Percentiles rank a stretch among this genome's conserved stretches.
Evolutionary conservation across 2,888 invertebrate genomes (phyloP).

Genomic region (Tenthredo mesomela): DNA sequence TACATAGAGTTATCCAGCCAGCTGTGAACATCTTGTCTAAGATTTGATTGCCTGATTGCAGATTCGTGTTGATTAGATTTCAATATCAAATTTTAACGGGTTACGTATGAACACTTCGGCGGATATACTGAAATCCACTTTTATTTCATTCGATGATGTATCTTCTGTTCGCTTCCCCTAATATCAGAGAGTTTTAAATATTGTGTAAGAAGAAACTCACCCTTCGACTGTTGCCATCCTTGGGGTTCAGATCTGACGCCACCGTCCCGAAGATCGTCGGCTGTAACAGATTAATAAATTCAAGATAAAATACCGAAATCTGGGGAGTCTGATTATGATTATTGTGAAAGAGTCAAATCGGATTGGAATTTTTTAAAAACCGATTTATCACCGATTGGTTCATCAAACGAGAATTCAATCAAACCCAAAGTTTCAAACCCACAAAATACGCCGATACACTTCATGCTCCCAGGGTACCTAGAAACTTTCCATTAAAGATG

Average conservation of each 20-base stretch:
- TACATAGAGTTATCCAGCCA: conserved; percentile 2
- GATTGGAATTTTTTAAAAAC: not conserved
- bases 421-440: not conserved
- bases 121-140: not conserved
- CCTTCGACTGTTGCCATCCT: conserved; percentile 82
- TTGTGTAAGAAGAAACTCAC: conserved; percentile 75
- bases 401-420: not conserved
- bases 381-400: not conserved
- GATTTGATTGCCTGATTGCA: not conserved
- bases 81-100: not conserved
- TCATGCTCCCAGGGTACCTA: not conserved
- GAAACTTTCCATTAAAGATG: not conserved
- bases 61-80: not conserved
- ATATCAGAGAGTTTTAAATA: not conserved
- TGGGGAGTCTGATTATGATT: not conserved
- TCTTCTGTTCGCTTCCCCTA: not conserved
- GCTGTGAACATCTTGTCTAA: conserved; percentile 2
- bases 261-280: conserved; percentile 84
- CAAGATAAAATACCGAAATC: not conserved
- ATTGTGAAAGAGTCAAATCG: not conserved
- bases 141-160: not conserved
- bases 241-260: conserved; percentile 82
- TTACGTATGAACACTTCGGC: not conserved
- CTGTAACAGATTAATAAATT: conserved; percentile 78
- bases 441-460: not conserved